Conservation (phyloP, 2,113 vertebrate genomes). For the Notarius quadriscutis region DNA sequence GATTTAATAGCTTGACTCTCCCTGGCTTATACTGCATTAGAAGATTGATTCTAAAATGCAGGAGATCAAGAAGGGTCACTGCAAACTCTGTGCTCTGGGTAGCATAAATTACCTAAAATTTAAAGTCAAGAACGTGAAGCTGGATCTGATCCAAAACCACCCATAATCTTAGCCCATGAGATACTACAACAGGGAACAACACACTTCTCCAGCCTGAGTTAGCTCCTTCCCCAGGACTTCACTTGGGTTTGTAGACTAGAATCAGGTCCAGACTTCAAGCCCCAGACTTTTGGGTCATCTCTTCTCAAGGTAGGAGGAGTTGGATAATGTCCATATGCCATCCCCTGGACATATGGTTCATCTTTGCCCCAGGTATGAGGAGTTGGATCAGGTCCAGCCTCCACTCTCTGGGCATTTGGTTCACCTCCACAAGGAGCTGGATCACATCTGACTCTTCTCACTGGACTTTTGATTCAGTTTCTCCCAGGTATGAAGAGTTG, state of each 20-base stretch:
- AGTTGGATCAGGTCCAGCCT: neutral
- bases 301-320: neutral
- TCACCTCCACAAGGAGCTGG: neutral
- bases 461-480: neutral
- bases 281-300: neutral
- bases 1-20: conserved; percentile 15
- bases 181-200: neutral
- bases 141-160: neutral
- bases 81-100: neutral
- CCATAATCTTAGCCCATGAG: neutral
- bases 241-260: neutral
- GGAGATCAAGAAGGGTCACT: neutral
- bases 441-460: neutral
- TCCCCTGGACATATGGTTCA: no score
- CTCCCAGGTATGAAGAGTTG: neutral
- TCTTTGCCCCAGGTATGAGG: neutral
- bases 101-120: neutral
- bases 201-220: neutral
- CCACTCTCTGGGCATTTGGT: neutral
- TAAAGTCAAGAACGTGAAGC: neutral
- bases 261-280: neutral
- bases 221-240: no score
- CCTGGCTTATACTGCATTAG: neutral
- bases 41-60: neutral
- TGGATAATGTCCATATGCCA: neutral